A percentile compares a stretch with the other conserved stretches of the same genome.
These are phyloP conservation scores for Scleropages formosus DNA, from an alignment of 2,797 vertebrate genomes.

Conservation along the genomic window DNA sequence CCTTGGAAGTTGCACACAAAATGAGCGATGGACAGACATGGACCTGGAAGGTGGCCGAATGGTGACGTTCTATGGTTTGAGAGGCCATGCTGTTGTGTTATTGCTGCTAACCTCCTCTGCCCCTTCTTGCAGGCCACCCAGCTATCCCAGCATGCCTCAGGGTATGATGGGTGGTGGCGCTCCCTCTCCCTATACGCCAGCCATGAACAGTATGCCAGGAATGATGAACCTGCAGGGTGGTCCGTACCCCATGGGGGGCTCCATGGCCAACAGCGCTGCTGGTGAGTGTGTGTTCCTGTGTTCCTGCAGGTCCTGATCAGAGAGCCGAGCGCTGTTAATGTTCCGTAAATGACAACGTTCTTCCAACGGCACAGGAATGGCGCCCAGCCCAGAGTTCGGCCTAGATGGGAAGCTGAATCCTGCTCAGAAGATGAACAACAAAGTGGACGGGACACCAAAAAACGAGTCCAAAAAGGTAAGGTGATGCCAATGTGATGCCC, in stretches of 20 bases:
- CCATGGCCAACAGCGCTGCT: conserved; percentile 89
- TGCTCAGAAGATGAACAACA: conserved; percentile 92
- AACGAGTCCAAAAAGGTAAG: conserved; percentile 76
- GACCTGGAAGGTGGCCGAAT: too few relatives aligned
- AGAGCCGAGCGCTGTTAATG: neutral
- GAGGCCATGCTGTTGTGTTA: neutral
- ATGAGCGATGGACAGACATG: too few relatives aligned
- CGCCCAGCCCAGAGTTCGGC: conserved; percentile 89
- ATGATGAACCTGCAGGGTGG: conserved; percentile 95
- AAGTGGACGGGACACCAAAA: conserved; percentile 90
- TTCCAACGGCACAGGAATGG: conserved; percentile 75
- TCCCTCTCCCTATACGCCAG: conserved; percentile 88
- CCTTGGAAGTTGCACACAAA: too few relatives aligned
- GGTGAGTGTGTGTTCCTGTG: conserved; percentile 64
- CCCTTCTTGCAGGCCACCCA: conserved; percentile 77
- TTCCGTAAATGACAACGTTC: too few relatives aligned
- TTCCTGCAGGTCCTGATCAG: neutral
- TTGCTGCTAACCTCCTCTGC: neutral
- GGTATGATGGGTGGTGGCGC: conserved; percentile 91
- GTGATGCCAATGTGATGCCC: too few relatives aligned
- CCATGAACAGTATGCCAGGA: conserved; percentile 95
- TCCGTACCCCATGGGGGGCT: conserved; percentile 84
- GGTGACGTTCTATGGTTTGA: too few relatives aligned
- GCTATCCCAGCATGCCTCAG: conserved; percentile 89
- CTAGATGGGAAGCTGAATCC: conserved; percentile 89